Evolutionary conservation across 2,888 invertebrate genomes (phyloP), one percentile per base, ranked within the genome.

Genomic region (Ligdia adustata): DNA sequence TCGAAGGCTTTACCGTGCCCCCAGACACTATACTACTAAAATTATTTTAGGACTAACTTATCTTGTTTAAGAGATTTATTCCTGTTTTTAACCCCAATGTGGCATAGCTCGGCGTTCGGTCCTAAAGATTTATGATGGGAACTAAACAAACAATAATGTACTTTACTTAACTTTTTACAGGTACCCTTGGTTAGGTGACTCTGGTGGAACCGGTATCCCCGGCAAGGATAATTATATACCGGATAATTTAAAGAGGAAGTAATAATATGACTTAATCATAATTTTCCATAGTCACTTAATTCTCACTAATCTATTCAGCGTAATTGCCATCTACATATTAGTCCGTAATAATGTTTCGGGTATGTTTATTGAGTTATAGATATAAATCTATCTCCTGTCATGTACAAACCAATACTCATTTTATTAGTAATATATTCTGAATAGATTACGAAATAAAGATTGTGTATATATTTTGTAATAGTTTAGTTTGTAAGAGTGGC

Each of bases 161-260:
- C n/a, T n/a, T n/a, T n/a, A n/a, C 4, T 7, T 6, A 18, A 52
- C 50, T 55, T 35, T 46, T 73, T 71, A n/a, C 71, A 93, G 92
- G 64, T 94, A 95, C 83, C 97, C 97, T 1, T 97, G 97, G 97
- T 79, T 97, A 55, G 96, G 96, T 14, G 97, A 97, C 81, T 94
- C 96, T 1, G 95, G 93, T 62, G 97, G 97, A 41, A 94, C 95
- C 13, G 97, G 96, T 6, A 93, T 95, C 57, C 92, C 93, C 16
- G 94, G 94, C 31, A 94, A 92, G 61, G 97, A 97, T 74, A 95
- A 94, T 79, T 97, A 97, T 75, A 92, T 94, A 78, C 94, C 95
- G 34, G 95, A 95, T 71, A 94, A 92, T 66, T 83, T 91, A 35
- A 89, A 75, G 58, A 82, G 79, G 63, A 85, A 87, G 57, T 85